These are phyloP conservation scores for Drosophila pallidifrons DNA, from an alignment of 1,140 invertebrate species.

Conservation along the genomic window DNA sequence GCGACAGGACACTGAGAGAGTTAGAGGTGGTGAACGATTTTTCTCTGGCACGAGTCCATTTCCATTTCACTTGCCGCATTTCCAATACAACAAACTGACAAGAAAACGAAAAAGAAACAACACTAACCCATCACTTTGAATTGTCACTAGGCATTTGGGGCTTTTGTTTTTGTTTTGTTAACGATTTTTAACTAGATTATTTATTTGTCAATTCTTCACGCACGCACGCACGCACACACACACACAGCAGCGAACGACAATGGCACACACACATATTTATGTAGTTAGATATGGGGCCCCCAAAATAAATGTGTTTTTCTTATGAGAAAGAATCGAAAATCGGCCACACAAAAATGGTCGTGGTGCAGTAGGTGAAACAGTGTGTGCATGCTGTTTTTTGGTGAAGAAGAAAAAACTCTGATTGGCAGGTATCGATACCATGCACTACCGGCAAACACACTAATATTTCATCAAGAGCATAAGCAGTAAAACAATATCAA, in stretches of 20 bases:
- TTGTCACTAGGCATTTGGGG: conserved; percentile 28
- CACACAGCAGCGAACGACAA: conserved; percentile 11
- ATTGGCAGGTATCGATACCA: conserved; percentile 19
- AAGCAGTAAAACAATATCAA: too few species aligned
- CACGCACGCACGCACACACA: conserved; percentile 51
- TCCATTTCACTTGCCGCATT: conserved; percentile 48
- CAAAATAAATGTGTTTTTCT: conserved; percentile 74
- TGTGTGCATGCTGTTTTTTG: conserved; percentile 54
- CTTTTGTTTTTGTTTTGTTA: conserved; percentile 19
- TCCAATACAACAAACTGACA: background rate
- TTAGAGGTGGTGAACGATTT: conserved; percentile 63
- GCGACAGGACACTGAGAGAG: conserved; percentile 47
- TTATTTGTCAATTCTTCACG: conserved; percentile 49
- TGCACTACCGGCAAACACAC: too few species aligned
- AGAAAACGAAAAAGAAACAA: background rate
- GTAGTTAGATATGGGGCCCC: conserved; percentile 25
- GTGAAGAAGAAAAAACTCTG: conserved; percentile 2
- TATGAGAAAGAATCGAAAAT: conserved; percentile 66
- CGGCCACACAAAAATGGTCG: conserved; percentile 53
- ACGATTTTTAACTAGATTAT: conserved; percentile 45
- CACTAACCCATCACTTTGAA: conserved; percentile 42
- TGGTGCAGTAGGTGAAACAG: conserved; percentile 30
- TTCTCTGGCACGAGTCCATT: conserved; percentile 62
- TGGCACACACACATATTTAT: conserved; percentile 56
- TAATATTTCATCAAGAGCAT: too few species aligned